phyloP scores from a whole-genome alignment of 53 echinoderm and acorn worm species.

The Holothuria leucospilota region DNA sequence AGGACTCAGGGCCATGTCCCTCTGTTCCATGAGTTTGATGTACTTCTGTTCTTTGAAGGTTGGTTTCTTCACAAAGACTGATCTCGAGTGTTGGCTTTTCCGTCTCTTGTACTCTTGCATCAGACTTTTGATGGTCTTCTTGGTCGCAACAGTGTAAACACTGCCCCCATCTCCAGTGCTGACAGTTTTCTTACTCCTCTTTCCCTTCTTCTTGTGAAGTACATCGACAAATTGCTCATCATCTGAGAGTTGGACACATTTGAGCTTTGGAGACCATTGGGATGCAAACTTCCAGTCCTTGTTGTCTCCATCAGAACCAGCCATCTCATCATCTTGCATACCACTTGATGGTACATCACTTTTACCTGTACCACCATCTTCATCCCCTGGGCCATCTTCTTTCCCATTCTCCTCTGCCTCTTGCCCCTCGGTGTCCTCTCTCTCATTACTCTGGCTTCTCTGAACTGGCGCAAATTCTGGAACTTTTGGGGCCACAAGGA shows the following conservation, averaged over 20 bases:
- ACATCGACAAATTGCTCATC: conserved; percentile 81
- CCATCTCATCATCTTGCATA: conserved; percentile 50
- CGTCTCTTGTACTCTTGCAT: conserved; percentile 99
- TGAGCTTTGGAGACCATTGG: conserved; percentile 98
- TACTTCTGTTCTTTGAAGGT: conserved; percentile 97
- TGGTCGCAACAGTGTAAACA: conserved; percentile 92
- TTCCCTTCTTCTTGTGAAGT: conserved; percentile 53
- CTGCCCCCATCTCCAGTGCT: conserved; percentile 55
- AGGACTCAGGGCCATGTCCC: conserved; percentile 49
- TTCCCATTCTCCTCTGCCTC: conserved; percentile 31
- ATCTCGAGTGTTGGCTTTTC: conserved; percentile 86
- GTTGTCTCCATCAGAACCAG: conserved; percentile 39
- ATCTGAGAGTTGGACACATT: conserved; percentile 54
- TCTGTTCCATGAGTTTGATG: conserved; percentile 66
- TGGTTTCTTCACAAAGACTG: conserved; percentile 96
- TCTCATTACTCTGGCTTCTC: conserved; percentile 47
- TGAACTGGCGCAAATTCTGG: conserved; percentile 61
- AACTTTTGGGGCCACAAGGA: conserved; percentile 91
- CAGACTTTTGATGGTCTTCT: conserved; percentile 97
- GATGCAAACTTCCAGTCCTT: conserved; percentile 87
- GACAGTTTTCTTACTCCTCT: background rate
- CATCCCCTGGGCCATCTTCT: conserved; percentile 1
- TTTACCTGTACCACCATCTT: conserved; percentile 30
- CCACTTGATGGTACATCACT: conserved; percentile 23
- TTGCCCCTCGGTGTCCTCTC: conserved; percentile 12